These are phyloP conservation scores for Pollenia angustigena DNA, from an alignment of 2,888 invertebrate species.

Conservation along the genomic window DNA sequence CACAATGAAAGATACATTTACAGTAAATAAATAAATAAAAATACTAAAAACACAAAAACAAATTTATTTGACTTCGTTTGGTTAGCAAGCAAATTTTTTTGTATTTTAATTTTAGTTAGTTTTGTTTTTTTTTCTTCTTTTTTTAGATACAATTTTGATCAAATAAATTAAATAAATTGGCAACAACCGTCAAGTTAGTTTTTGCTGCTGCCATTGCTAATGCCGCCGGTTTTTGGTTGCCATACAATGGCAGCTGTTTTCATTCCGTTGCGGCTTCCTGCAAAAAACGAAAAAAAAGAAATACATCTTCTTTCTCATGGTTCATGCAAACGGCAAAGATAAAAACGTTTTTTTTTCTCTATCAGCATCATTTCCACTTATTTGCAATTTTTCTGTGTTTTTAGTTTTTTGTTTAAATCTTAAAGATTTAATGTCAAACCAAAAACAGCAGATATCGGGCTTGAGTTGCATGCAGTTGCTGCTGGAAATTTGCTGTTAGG, in stretches of 20 bases:
- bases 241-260: constrained; percentile 65
- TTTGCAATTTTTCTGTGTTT: constrained; percentile 42
- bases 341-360: constrained; percentile 36
- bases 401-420: constrained; percentile 20
- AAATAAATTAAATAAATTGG: constrained; percentile 73
- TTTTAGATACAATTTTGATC: constrained; percentile 65
- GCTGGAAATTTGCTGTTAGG: not conserved
- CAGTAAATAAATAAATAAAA: constrained; percentile 1
- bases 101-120: not conserved
- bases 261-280: constrained; percentile 68
- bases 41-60: constrained; percentile 43
- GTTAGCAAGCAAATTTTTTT: constrained; percentile 36
- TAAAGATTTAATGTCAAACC: constrained; percentile 58
- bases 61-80: constrained; percentile 50
- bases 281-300: constrained; percentile 25
- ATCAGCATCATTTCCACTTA: constrained; percentile 39
- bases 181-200: constrained; percentile 61
- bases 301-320: constrained; percentile 52
- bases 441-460: constrained; percentile 7
- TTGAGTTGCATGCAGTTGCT: constrained; percentile 10
- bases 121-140: constrained; percentile 6
- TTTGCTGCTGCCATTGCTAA: constrained; percentile 54
- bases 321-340: constrained; percentile 64
- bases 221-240: constrained; percentile 45
- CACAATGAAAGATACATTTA: not conserved